A percentile compares a stretch with the other conserved stretches of the same genome.
Conservation (phyloP, 2,797 vertebrate species). For the Ctenopoma kingsleyae region DNA sequence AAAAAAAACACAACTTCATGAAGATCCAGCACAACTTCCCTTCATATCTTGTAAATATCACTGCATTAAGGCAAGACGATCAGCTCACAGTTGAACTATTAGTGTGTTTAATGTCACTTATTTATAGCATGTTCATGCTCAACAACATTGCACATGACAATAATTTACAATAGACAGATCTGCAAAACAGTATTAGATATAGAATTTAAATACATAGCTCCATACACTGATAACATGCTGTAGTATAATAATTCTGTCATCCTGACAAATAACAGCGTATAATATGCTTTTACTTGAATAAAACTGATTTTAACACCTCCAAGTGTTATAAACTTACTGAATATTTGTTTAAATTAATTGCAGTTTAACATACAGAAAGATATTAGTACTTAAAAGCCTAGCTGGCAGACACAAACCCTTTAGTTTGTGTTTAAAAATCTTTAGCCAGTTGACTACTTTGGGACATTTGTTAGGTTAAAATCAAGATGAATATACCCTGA, state of each 20-base stretch:
- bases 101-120: too few species aligned
- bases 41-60: constrained; percentile 23
- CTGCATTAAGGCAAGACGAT: constrained; percentile 14
- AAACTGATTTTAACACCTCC: not conserved
- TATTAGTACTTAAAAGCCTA: not conserved
- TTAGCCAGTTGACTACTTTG: not conserved
- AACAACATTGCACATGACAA: not conserved
- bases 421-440: too few species aligned
- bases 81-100: too few species aligned
- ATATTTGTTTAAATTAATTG: not conserved
- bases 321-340: not conserved
- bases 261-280: not conserved
- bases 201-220: not conserved
- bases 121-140: too few species aligned
- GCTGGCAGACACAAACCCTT: not conserved
- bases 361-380: too few species aligned
- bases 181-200: constrained; percentile 3
- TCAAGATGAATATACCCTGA: too few species aligned
- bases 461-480: not conserved
- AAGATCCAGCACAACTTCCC: constrained; percentile 33
- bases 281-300: not conserved
- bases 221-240: constrained; percentile 2
- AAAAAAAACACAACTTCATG: constrained; percentile 23
- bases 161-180: constrained; percentile 11
- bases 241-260: not conserved